Percentiles rank a stretch among this genome's conserved stretches.
phyloP scores from a whole-genome alignment of 2,113 vertebrate species.

The Lanius collurio region DNA sequence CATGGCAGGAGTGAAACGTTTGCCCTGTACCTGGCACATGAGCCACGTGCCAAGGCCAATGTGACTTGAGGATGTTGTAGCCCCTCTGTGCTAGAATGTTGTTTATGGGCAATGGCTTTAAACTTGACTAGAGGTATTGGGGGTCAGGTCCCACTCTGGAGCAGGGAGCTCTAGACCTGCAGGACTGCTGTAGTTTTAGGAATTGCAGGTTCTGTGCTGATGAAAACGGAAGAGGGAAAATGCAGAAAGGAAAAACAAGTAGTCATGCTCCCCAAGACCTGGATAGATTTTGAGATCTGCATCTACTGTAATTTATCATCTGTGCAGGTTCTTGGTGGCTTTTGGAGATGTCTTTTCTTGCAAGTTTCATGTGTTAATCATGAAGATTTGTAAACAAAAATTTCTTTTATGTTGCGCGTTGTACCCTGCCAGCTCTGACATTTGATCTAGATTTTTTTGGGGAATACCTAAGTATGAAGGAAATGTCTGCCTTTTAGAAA shows the following conservation, averaged over 20 bases:
- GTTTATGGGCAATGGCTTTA: neutral
- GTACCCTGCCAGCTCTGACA: neutral
- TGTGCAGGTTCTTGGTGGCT: neutral
- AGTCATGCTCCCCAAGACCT: neutral
- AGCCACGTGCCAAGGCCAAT: rapidly evolving
- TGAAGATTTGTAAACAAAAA: neutral
- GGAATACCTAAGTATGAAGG: neutral
- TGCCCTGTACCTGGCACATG: neutral
- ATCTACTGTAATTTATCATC: neutral
- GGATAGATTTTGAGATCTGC: neutral
- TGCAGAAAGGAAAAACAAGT: neutral
- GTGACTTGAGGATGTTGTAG: neutral
- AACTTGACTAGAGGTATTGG: neutral
- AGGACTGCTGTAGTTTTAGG: neutral
- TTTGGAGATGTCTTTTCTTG: neutral
- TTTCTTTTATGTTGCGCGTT: neutral
- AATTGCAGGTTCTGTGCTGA: neutral
- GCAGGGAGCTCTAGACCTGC: neutral
- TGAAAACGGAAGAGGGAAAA: neutral
- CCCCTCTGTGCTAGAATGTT: neutral
- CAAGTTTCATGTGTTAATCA: neutral
- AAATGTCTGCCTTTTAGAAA: neutral
- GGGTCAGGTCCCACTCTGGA: neutral
- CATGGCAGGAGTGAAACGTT: rapidly evolving
- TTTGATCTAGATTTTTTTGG: neutral